These are phyloP conservation scores for Daboia siamensis DNA, from an alignment of 2,113 vertebrate genomes.

Conservation along the genomic window DNA sequence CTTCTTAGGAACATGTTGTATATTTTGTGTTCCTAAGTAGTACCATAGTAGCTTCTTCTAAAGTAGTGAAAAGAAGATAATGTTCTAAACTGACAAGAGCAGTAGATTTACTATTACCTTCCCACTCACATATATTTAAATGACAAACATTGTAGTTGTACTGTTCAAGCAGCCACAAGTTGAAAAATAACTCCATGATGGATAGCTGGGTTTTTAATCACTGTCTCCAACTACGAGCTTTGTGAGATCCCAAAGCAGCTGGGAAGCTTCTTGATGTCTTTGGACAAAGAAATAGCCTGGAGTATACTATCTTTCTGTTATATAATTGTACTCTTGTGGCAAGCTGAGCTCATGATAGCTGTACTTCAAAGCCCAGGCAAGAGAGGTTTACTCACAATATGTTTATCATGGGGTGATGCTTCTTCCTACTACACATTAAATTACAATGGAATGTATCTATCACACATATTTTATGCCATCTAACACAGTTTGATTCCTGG, in stretches of 20 bases:
- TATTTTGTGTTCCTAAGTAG: not conserved
- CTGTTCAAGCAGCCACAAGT: conserved; percentile 26
- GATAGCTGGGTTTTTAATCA: conserved; percentile 34
- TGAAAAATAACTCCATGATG: conserved; percentile 34
- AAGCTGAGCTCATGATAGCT: conserved; percentile 6
- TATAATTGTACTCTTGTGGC: conserved; percentile 21
- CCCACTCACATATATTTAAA: conserved; percentile 10
- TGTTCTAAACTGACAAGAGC: conserved; percentile 15
- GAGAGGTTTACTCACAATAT: not conserved
- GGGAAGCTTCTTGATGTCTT: conserved; percentile 28
- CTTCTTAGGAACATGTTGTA: not conserved
- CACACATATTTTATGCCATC: not conserved
- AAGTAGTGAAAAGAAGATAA: conserved; percentile 26
- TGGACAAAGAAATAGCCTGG: conserved; percentile 14
- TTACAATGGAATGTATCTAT: not conserved
- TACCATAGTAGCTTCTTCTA: not conserved
- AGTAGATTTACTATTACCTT: conserved; percentile 8
- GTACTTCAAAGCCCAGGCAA: not conserved
- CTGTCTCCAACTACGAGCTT: conserved; percentile 16
- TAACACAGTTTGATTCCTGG: not conserved
- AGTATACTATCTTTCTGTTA: conserved; percentile 3
- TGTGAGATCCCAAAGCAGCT: conserved; percentile 30
- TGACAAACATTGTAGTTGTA: conserved; percentile 14
- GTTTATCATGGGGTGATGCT: not conserved
- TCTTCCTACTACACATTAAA: not conserved